Conservation (phyloP, 2,888 invertebrate species). For the Acholoe squamosa region DNA sequence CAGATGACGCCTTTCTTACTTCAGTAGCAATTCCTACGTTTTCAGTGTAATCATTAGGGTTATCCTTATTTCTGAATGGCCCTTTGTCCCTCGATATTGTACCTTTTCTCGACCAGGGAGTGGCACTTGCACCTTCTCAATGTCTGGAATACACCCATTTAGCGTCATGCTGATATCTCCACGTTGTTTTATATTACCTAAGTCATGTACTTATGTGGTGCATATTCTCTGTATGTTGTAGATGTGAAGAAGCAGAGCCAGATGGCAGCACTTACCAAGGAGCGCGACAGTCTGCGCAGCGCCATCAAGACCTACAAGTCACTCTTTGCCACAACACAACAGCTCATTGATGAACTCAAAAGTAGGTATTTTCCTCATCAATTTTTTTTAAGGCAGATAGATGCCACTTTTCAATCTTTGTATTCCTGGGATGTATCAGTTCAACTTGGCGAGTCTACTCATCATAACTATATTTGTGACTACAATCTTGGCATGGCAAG, state of each 20-base stretch:
- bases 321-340: conserved; percentile 81
- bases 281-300: conserved; percentile 78
- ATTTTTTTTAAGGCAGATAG: too few species aligned
- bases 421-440: too few species aligned
- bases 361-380: conserved; percentile 74
- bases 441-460: too few species aligned
- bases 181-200: neutral
- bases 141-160: neutral
- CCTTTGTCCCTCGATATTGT: neutral
- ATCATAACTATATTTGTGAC: too few species aligned
- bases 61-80: too few species aligned
- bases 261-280: conserved; percentile 81
- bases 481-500: too few species aligned
- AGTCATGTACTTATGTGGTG: neutral
- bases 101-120: neutral
- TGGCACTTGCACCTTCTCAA: neutral
- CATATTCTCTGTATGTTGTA: conserved; percentile 67
- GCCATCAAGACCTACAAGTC: conserved; percentile 80
- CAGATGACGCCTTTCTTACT: too few species aligned
- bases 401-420: too few species aligned
- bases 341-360: conserved; percentile 81
- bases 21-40: too few species aligned
- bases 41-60: too few species aligned
- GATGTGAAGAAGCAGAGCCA: conserved; percentile 82
- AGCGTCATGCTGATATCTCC: neutral